phyloP scores from a whole-genome alignment of 1,140 invertebrate species.

The Anoplophora glabripennis region DNA sequence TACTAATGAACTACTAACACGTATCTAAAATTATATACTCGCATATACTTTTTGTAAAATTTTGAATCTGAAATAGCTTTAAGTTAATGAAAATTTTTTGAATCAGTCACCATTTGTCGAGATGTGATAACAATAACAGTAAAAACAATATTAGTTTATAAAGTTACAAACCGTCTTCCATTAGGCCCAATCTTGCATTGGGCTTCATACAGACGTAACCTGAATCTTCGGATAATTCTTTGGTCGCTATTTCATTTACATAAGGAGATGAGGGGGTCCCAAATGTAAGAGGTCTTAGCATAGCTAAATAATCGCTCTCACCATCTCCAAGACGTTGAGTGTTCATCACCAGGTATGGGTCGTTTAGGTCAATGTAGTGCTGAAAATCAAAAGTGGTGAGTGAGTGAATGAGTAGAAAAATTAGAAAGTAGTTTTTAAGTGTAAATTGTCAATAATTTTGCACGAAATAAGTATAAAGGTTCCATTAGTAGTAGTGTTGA shows the following conservation, averaged over 20 bases:
- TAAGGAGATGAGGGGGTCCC: slow-evolving; percentile 55
- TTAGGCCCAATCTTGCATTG: slow-evolving; percentile 49
- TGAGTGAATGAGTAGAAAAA: no score
- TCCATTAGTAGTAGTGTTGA: no score
- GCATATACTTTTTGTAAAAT: no score
- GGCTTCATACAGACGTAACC: slow-evolving; percentile 51
- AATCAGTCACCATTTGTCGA: no score
- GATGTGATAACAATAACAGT: neutral
- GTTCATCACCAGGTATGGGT: slow-evolving; percentile 73
- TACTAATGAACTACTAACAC: no score
- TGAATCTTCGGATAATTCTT: slow-evolving; percentile 39
- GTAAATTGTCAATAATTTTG: no score
- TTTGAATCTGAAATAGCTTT: no score
- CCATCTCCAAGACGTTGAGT: slow-evolving; percentile 50
- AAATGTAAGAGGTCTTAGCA: slow-evolving; percentile 73
- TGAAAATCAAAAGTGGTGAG: slow-evolving; percentile 54
- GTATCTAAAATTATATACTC: no score
- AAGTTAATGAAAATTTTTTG: no score
- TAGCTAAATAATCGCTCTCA: slow-evolving; percentile 70
- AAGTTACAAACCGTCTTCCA: slow-evolving; percentile 5
- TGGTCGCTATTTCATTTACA: slow-evolving; percentile 48
- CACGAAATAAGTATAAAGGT: no score
- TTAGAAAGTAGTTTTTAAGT: no score
- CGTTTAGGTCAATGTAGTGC: slow-evolving; percentile 85
- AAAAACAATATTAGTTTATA: neutral